Percentiles rank a stretch among this genome's conserved stretches.
Conservation (phyloP, 2,113 vertebrate species). For the Aphelocoma coerulescens region DNA sequence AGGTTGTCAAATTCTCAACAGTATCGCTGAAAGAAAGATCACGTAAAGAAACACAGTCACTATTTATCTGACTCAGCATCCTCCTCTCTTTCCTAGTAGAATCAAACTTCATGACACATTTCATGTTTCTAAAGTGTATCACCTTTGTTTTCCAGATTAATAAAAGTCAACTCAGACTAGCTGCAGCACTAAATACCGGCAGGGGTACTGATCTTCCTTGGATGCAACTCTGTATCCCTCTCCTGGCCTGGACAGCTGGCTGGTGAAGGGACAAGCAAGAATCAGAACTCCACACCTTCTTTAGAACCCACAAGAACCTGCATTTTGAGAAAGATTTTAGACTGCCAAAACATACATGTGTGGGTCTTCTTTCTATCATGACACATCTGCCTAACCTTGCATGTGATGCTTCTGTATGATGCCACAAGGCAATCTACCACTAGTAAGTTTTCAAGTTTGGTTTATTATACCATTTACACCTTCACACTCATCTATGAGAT, state of each 20-base stretch:
- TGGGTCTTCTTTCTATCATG: not conserved
- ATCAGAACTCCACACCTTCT: accelerated
- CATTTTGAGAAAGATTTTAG: not conserved
- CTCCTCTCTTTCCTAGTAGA: not conserved
- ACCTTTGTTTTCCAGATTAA: not conserved
- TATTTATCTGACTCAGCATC: not conserved
- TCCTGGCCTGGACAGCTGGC: not conserved
- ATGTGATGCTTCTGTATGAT: not conserved
- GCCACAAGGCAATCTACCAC: not conserved
- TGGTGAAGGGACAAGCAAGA: not conserved
- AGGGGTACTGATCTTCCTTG: not conserved
- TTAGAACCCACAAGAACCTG: not conserved
- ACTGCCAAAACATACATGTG: accelerated
- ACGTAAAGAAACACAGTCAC: not conserved
- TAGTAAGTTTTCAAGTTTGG: not conserved
- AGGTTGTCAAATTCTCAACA: not conserved
- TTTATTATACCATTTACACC: not conserved
- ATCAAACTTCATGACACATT: not conserved
- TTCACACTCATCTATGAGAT: not conserved
- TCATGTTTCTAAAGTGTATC: not conserved
- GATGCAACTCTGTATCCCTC: not conserved
- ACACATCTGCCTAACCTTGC: not conserved
- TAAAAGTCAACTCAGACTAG: not conserved
- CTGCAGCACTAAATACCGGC: not conserved
- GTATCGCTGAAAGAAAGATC: not conserved